Evolutionary conservation across 2,888 invertebrate genomes (phyloP), one percentile per base, ranked within the genome.

Genomic region (Phanerotoma sp.): DNA sequence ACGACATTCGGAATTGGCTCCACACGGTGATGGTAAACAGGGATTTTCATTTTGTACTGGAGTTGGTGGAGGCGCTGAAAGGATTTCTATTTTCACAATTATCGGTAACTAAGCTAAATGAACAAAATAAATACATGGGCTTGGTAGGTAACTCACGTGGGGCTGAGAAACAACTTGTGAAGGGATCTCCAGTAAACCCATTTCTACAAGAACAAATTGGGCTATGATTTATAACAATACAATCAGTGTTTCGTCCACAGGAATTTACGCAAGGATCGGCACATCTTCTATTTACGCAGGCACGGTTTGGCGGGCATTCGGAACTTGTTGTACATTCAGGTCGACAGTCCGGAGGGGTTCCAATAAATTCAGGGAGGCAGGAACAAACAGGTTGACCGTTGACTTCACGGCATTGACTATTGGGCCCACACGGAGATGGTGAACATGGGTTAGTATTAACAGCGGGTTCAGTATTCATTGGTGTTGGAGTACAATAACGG

Each of bases 401-500:
- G 4, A 50, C 38, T 13, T 28, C 37, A 5, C 49, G 49, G 70
- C 87, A 88, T 58, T 82, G 75, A 18, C 87, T 80, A 71, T 88
- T 88, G 45, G 85, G 81, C 61, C 89, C 90, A 70, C 90, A 90
- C 28, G 87, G 88, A 61, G 85, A 85, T 63, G 91, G 89, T 65
- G 84, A 81, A 72, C 91, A 92, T 40, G 86, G 86, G 69, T 89
- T 81, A 44, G 77, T 77, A 51, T 77, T 67, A 48, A 25, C 25
- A 25, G 69, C 61, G 28, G 82, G 81, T 56, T 78, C 66, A 22
- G 63, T 68, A 49, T 69, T 62, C 28, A 82, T 80, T 55, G 78
- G 66, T 21, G 60, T 66, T 64, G 56, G 11, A 22, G 79, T 77
- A 69, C 90, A 91, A 62, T 81, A 84, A 57, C 80, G 84, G 71